These are phyloP conservation scores for Mustela lutreola DNA, from an alignment of 2,113 vertebrate genomes.

Conservation along the genomic window DNA sequence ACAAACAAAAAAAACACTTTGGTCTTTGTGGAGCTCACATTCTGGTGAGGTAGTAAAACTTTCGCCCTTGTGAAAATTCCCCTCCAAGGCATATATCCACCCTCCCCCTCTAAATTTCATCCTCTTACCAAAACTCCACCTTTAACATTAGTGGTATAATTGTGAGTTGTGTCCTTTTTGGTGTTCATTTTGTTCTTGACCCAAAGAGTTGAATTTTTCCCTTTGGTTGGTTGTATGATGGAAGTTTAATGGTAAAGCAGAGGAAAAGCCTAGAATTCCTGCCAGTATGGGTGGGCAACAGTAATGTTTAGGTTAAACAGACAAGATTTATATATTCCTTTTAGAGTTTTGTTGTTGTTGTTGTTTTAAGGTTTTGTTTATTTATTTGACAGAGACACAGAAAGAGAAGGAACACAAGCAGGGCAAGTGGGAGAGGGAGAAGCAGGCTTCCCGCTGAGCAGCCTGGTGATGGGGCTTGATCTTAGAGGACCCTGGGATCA, in stretches of 20 bases:
- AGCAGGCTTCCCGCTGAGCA: too few relatives aligned
- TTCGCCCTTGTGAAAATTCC: not conserved
- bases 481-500: too few relatives aligned
- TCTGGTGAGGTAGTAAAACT: not conserved
- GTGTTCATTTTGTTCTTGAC: slow-evolving; percentile 34
- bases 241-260: not conserved
- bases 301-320: not conserved
- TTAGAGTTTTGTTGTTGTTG: not conserved
- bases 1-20: not conserved
- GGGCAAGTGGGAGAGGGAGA: too few relatives aligned
- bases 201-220: not conserved
- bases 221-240: not conserved
- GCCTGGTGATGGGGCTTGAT: too few relatives aligned
- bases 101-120: not conserved
- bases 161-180: not conserved
- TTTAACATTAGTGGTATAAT: not conserved
- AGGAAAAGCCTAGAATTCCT: not conserved
- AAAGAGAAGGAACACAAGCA: too few relatives aligned
- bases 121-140: not conserved
- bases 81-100: not conserved
- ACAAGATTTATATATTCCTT: not conserved
- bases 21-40: not conserved
- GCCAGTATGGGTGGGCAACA: not conserved
- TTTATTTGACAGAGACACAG: too few relatives aligned
- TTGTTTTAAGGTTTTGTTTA: too few relatives aligned